Evolutionary conservation across 2,797 vertebrate species (phyloP).

Genomic region (Thaleichthys pacificus): DNA sequence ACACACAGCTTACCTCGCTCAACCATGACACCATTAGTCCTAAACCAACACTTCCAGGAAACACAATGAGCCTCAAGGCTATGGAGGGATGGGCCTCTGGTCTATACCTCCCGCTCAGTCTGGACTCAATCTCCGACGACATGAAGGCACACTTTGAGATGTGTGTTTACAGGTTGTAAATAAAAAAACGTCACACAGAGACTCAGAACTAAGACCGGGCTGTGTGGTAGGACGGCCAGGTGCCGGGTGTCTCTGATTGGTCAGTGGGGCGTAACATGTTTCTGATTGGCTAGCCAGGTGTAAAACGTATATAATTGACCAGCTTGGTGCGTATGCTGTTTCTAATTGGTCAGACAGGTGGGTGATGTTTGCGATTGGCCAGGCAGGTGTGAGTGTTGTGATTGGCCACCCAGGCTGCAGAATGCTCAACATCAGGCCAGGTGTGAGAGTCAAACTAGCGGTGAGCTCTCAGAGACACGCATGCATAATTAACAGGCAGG

Average conservation of each 20-base stretch:
- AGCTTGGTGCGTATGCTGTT: background rate
- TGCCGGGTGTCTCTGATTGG: background rate
- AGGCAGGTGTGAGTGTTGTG: background rate
- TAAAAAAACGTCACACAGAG: too few relatives aligned
- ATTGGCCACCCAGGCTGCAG: background rate
- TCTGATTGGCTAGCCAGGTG: background rate
- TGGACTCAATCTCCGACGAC: background rate
- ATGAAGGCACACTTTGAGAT: too few relatives aligned
- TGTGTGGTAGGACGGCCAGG: background rate
- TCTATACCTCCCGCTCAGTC: background rate
- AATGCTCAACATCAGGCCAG: background rate
- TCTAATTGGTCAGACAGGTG: background rate
- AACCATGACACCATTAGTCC: background rate
- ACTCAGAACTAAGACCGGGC: too few relatives aligned
- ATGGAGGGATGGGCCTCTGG: background rate
- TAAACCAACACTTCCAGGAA: background rate
- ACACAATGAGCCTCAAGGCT: background rate
- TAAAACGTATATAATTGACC: background rate
- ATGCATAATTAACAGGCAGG: constrained; percentile 2
- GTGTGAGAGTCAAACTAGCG: constrained; percentile 1
- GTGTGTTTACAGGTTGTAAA: too few relatives aligned
- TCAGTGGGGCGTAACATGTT: background rate
- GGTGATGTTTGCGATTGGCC: background rate
- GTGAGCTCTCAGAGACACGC: constrained; percentile 17
- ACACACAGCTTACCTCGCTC: background rate